These are phyloP conservation scores for Paralvinella palmiformis DNA, from an alignment of 1,140 invertebrate species.

Conservation along the genomic window DNA sequence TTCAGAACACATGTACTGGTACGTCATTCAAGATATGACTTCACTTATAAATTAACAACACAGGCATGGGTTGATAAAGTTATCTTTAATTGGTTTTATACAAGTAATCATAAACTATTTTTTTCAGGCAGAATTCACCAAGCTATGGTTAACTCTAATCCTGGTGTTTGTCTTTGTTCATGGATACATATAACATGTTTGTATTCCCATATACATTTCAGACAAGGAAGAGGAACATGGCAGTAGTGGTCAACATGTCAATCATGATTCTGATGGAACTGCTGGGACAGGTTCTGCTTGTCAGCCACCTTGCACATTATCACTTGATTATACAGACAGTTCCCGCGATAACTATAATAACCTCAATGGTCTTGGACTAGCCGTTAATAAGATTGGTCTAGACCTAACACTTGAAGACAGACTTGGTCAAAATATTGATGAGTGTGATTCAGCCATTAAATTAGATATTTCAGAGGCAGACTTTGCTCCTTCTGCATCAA, in stretches of 20 bases:
- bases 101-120: background rate
- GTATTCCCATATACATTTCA: background rate
- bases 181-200: background rate
- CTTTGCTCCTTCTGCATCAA: no score
- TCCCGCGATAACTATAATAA: background rate
- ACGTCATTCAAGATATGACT: background rate
- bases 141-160: background rate
- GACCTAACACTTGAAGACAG: no score
- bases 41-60: background rate
- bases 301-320: background rate
- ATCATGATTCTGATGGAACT: background rate
- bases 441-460: no score
- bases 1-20: background rate
- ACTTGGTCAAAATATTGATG: no score
- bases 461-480: no score
- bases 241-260: background rate
- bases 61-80: no score
- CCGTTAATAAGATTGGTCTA: no score
- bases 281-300: background rate
- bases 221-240: background rate
- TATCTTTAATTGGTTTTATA: background rate
- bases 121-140: background rate
- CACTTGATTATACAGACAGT: background rate
- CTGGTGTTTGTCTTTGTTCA: background rate
- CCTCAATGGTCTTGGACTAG: no score